Percentiles rank a stretch among this genome's conserved stretches.
These are phyloP conservation scores for Poeciliopsis occidentalis DNA, from an alignment of 2,113 vertebrate genomes.

Conservation along the genomic window DNA sequence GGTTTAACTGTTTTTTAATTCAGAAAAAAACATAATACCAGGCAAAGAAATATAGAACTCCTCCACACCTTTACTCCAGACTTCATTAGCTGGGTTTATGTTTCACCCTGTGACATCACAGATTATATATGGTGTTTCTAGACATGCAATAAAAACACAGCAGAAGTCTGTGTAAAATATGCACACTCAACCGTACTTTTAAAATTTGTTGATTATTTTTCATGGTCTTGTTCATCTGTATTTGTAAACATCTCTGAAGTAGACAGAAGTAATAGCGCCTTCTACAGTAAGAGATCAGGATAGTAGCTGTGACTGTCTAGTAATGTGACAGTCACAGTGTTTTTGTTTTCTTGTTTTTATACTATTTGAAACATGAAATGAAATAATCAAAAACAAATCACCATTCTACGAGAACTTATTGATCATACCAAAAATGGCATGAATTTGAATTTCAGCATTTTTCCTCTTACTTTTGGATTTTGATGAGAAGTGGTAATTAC, in stretches of 20 bases:
- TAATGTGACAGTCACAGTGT: not conserved
- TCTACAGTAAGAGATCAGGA: not conserved
- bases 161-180: not conserved
- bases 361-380: not conserved
- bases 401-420: not conserved
- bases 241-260: not conserved
- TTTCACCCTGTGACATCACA: not conserved
- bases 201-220: not conserved
- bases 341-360: not conserved
- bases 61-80: too few relatives aligned
- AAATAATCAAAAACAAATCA: not conserved
- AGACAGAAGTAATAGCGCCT: not conserved
- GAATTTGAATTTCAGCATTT: not conserved
- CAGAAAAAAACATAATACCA: not conserved
- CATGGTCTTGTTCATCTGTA: not conserved
- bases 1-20: not conserved
- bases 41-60: too few relatives aligned
- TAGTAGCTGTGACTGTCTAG: too few relatives aligned
- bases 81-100: too few relatives aligned
- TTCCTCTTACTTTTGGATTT: not conserved
- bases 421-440: not conserved
- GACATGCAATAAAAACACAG: not conserved
- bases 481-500: not conserved
- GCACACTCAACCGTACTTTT: not conserved
- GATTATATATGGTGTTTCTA: not conserved